These are phyloP conservation scores for Engraulis encrasicolus DNA, from an alignment of 2,113 vertebrate genomes.

Conservation along the genomic window DNA sequence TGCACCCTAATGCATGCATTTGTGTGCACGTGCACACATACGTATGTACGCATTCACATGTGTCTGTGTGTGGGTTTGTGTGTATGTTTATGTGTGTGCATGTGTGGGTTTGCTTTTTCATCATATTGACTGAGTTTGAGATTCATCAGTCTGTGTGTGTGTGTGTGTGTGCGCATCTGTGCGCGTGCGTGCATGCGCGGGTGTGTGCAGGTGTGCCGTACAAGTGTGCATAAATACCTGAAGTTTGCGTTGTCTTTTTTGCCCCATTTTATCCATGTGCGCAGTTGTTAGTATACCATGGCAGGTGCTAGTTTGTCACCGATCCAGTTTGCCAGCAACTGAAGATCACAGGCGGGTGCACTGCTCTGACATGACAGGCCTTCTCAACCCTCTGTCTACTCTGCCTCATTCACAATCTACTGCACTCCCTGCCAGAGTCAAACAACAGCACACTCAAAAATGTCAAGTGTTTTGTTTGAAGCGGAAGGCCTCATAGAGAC, in stretches of 20 bases:
- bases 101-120: neutral
- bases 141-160: too few species aligned
- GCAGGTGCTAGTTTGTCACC: constrained; percentile 53
- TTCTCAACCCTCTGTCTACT: constrained; percentile 66
- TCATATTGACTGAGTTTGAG: neutral
- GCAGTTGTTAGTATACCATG: neutral
- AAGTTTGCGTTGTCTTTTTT: constrained; percentile 13
- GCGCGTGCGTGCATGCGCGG: constrained; percentile 29
- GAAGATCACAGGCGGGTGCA: constrained; percentile 83
- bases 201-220: constrained; percentile 40
- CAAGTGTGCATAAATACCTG: too few species aligned
- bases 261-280: constrained; percentile 6
- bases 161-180: constrained; percentile 41
- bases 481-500: constrained; percentile 73
- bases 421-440: constrained; percentile 80
- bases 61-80: constrained; percentile 42
- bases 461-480: constrained; percentile 81
- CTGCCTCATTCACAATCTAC: constrained; percentile 76
- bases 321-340: constrained; percentile 67
- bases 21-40: too few species aligned
- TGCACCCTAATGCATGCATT: too few species aligned
- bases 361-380: constrained; percentile 82
- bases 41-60: constrained; percentile 26
- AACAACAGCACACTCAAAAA: constrained; percentile 77
- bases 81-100: constrained; percentile 38